Evolutionary conservation across 1,140 invertebrate genomes (phyloP), one percentile per base, ranked within the genome.

Genomic region (Aleiodes sp.): DNA sequence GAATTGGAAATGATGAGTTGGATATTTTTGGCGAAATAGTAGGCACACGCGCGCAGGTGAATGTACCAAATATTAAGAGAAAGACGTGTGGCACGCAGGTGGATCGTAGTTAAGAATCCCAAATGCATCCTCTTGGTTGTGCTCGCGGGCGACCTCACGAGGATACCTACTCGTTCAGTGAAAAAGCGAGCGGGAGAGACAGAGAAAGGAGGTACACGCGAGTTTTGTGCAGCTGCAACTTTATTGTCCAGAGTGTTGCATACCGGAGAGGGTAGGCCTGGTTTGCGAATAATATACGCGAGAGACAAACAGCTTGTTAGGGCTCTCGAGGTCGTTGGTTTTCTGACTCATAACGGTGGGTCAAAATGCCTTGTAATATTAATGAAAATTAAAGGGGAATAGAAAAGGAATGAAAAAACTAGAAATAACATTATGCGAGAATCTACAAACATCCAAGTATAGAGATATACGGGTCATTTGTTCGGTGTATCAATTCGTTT

Each of bases 21-120:
- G 10, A 28, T 59, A 35, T 24, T 56, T 67, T 66, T 56, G 10
- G 14, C 33, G 19, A 35, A 65, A 12, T 59, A 33, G 31, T 39
- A 24, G 43, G 70, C 62, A 70, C 33, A 24, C 76, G 76, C 75
- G 76, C 76, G 82, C 82, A 84, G 82, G 82, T 84, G 82, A 82
- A 81, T 77, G 73, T 59, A 59, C 52, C 52, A 57, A 29, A 33
- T 8, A 33, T 1, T 8, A 33, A 33, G 12, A 9, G 2, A 21
- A 4, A n/a, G 21, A 46, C 63, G 67, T 59, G 46, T 61, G 24
- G 33, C 66, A 75, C 70, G 82, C 81, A 83, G 82, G 82, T 83
- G 82, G 77, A 81, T 77, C 73, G 73, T 63, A 70, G 24, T 4
- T 76, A 76, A 67, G 37, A 37, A 56, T 62, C 61, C 56, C 62